Conservation (phyloP, 2,113 vertebrate species). For the Pygoscelis adeliae region DNA sequence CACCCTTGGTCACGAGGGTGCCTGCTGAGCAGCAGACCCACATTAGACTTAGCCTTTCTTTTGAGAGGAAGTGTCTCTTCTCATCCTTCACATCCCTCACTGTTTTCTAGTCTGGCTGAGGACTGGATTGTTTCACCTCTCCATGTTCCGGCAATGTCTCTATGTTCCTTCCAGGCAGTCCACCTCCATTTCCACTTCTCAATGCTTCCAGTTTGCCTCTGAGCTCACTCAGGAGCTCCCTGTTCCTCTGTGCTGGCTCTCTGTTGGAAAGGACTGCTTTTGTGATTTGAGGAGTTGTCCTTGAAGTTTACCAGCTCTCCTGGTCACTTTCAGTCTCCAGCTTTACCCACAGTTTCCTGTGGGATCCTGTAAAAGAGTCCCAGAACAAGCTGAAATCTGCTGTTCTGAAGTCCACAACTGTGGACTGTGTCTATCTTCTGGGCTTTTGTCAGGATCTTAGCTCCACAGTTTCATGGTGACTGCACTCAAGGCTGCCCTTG, state of each 20-base stretch:
- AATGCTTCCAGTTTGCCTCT: neutral
- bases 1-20: rapidly evolving
- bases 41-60: neutral
- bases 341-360: neutral
- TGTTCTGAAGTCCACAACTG: neutral
- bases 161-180: neutral
- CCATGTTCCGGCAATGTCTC: neutral
- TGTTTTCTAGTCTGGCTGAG: neutral
- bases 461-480: neutral
- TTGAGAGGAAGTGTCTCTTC: neutral
- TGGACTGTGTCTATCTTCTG: neutral
- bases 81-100: neutral
- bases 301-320: neutral
- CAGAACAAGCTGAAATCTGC: neutral
- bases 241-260: neutral
- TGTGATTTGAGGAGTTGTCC: neutral
- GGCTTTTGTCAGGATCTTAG: neutral
- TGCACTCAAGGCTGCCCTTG: neutral
- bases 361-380: neutral
- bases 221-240: neutral
- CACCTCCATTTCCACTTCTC: neutral
- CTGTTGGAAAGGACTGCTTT: neutral
- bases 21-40: neutral
- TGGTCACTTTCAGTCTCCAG: neutral
- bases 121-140: neutral